A percentile compares a stretch with the other conserved stretches of the same genome.
phyloP scores from a whole-genome alignment of 2,888 invertebrate genomes.

The Phyto melanocephala region DNA sequence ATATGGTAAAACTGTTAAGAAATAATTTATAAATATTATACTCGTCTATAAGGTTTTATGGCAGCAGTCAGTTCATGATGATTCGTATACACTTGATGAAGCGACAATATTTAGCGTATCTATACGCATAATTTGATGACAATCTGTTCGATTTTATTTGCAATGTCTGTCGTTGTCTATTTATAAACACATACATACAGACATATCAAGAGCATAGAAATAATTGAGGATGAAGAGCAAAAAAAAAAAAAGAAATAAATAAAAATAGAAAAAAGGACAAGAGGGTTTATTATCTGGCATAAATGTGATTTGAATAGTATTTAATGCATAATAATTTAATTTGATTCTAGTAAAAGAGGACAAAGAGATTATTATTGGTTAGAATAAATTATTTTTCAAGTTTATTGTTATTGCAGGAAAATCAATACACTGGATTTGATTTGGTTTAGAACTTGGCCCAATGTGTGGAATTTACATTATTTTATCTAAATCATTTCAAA shows the following conservation, averaged over 20 bases:
- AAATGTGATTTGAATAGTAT: slow-evolving; percentile 58
- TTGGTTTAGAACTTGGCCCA: not conserved
- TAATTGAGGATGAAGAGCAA: slow-evolving; percentile 4
- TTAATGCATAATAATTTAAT: slow-evolving; percentile 52
- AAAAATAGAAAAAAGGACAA: not conserved
- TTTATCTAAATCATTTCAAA: not conserved
- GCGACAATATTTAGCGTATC: slow-evolving; percentile 59
- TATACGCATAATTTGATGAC: slow-evolving; percentile 65
- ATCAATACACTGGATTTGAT: slow-evolving; percentile 10
- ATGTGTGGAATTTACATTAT: slow-evolving; percentile 1
- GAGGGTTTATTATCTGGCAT: slow-evolving; percentile 6
- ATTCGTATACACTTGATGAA: slow-evolving; percentile 14
- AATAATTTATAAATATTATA: no score
- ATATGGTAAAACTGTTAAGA: slow-evolving; percentile 47
- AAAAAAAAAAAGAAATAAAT: no score
- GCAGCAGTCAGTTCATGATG: not conserved
- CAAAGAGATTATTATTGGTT: slow-evolving; percentile 42
- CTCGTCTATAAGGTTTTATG: not conserved
- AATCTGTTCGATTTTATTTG: slow-evolving; percentile 64
- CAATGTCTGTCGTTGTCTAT: not conserved
- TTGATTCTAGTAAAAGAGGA: not conserved
- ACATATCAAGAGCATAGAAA: slow-evolving; percentile 3
- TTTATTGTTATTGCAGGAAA: slow-evolving; percentile 9
- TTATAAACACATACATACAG: no score
- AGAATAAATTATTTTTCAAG: slow-evolving; percentile 22